phyloP scores from a whole-genome alignment of 2,113 vertebrate genomes.

The Pogonocichla stellata region DNA sequence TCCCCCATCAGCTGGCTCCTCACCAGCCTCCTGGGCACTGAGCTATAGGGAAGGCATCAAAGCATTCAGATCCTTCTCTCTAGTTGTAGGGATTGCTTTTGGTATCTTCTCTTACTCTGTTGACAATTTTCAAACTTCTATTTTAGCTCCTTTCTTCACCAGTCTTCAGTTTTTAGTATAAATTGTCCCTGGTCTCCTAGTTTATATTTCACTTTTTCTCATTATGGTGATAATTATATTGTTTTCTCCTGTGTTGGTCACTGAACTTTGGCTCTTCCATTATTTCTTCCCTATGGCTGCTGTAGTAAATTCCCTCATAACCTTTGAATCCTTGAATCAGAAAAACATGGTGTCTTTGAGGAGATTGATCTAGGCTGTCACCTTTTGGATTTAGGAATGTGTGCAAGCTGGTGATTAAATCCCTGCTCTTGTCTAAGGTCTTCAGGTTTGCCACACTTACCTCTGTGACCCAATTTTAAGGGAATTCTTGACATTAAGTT shows the following conservation, averaged over 20 bases:
- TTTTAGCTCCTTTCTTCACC: background rate
- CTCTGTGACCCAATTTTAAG: background rate
- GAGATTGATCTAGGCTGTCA: background rate
- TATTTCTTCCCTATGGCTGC: background rate
- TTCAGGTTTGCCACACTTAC: background rate
- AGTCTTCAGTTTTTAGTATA: background rate
- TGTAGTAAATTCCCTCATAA: background rate
- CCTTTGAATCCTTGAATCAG: background rate
- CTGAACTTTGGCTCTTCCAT: background rate
- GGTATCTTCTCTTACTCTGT: background rate
- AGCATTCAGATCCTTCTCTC: background rate
- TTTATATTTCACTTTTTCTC: background rate
- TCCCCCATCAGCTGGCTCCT: background rate
- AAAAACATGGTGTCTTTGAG: background rate
- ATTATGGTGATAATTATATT: background rate
- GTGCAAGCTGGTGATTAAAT: background rate
- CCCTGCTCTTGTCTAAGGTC: background rate
- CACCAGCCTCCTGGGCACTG: background rate
- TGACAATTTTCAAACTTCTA: background rate
- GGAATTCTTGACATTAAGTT: background rate
- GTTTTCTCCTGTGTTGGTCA: background rate
- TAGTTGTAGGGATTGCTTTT: background rate
- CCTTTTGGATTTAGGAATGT: background rate
- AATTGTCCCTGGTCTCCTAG: background rate
- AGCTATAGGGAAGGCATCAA: background rate